Conservation (phyloP, 1,140 invertebrate genomes). For the Cherax quadricarinatus region DNA sequence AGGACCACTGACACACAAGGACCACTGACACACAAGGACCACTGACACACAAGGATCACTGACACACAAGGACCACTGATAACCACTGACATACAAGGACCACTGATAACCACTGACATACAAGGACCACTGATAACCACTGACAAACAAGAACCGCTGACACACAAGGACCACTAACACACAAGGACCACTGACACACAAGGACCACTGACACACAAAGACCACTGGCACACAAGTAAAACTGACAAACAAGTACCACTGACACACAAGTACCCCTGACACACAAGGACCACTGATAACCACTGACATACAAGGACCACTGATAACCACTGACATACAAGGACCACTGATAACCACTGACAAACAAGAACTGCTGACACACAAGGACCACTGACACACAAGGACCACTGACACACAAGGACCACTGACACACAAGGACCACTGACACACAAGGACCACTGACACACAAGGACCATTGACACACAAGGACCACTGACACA, state of each 20-base stretch:
- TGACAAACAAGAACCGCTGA: background rate
- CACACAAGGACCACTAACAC: no score
- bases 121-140: background rate
- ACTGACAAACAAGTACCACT: background rate
- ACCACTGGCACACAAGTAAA: no score
- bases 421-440: no score
- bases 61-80: background rate
- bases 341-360: background rate
- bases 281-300: background rate
- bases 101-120: background rate
- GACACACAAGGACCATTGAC: background rate
- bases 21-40: no score
- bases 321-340: background rate
- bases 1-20: no score
- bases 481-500: background rate
- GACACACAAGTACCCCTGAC: background rate
- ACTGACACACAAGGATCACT: background rate
- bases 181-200: no score
- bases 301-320: background rate
- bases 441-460: no score
- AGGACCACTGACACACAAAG: no score
- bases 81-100: background rate
- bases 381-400: no score
- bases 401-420: no score
- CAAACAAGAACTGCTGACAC: no score